Conservation (phyloP, 2,113 vertebrate species). For the Puffinus mauretanicus region DNA sequence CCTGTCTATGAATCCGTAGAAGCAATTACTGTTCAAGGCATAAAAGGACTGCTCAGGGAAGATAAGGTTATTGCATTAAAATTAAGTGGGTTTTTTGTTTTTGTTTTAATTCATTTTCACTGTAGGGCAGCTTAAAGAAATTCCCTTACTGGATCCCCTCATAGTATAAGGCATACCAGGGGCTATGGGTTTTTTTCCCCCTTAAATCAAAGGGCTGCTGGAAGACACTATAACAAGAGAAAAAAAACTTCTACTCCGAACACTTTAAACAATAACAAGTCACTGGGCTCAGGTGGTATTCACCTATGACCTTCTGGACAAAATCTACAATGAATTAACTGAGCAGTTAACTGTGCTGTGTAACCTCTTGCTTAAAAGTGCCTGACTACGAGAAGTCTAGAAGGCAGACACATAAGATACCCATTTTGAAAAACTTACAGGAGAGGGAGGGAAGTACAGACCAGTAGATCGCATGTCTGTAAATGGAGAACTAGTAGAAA, state of each 20-base stretch:
- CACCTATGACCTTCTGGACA: not conserved
- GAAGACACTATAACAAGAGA: not conserved
- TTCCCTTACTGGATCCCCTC: not conserved
- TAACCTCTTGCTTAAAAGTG: not conserved
- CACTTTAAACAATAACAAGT: not conserved
- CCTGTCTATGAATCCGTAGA: not conserved
- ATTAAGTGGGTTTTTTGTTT: too few species aligned
- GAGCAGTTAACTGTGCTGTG: not conserved
- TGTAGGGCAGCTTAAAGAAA: not conserved
- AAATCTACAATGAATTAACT: not conserved
- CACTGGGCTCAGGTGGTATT: not conserved
- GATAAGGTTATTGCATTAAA: not conserved
- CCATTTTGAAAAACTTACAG: not conserved
- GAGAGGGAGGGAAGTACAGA: not conserved
- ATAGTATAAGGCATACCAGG: not conserved
- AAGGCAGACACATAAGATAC: not conserved
- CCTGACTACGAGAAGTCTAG: not conserved
- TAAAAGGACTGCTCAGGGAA: not conserved
- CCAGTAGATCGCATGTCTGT: not conserved
- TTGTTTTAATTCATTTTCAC: not conserved
- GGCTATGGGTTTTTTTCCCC: too few species aligned
- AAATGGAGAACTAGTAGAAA: not conserved
- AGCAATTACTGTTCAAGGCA: not conserved
- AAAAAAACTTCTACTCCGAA: not conserved
- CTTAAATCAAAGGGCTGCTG: not conserved